Conservation (phyloP, 2,888 invertebrate genomes). For the Gymnosoma rotundatum region DNA sequence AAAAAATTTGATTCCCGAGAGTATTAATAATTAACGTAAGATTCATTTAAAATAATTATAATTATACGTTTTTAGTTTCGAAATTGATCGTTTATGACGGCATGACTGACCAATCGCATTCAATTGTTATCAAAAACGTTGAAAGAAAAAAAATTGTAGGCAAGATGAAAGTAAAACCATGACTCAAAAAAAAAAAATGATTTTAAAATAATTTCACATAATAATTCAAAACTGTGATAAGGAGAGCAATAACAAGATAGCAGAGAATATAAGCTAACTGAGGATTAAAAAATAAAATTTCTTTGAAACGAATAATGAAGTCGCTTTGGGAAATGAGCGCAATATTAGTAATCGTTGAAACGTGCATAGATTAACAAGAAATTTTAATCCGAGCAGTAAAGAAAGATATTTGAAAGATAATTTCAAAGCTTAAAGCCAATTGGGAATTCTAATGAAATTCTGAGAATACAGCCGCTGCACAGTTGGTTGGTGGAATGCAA, state of each 20-base stretch:
- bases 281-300: slow-evolving; percentile 28
- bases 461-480: slow-evolving; percentile 29
- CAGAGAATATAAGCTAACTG: slow-evolving; percentile 28
- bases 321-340: slow-evolving; percentile 1
- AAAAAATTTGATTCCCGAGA: neutral
- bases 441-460: slow-evolving; percentile 12
- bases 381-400: slow-evolving; percentile 8
- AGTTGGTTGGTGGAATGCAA: slow-evolving; percentile 36
- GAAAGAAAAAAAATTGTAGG: slow-evolving; percentile 19
- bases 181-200: slow-evolving; percentile 31
- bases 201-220: slow-evolving; percentile 18
- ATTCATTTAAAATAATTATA: neutral
- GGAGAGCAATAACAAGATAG: slow-evolving; percentile 5
- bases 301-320: slow-evolving; percentile 34
- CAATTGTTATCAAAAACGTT: slow-evolving; percentile 30
- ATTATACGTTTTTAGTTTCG: neutral
- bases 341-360: slow-evolving; percentile 51
- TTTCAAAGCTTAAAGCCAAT: neutral
- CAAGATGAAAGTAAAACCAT: slow-evolving; percentile 49
- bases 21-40: neutral
- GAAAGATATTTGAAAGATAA: neutral
- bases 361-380: slow-evolving; percentile 54
- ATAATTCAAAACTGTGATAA: slow-evolving; percentile 35
- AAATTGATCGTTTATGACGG: slow-evolving; percentile 44
- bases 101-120: slow-evolving; percentile 55